A percentile compares a stretch with the other conserved stretches of the same genome.
These are phyloP conservation scores for Miniopterus natalensis DNA, from an alignment of 2,113 vertebrate species.

Conservation along the genomic window DNA sequence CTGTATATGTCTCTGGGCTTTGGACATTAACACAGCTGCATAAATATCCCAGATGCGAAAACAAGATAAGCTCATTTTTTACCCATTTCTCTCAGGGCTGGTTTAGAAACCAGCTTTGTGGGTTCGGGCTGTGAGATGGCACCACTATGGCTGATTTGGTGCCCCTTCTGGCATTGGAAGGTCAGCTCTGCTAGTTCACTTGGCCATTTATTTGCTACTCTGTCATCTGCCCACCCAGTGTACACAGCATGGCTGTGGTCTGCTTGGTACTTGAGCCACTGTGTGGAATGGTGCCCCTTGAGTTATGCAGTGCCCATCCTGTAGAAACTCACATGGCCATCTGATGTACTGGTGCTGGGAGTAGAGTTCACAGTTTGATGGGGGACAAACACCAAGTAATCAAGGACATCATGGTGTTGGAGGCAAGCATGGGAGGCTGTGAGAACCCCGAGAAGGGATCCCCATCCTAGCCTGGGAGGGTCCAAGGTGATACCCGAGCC, in stretches of 20 bases:
- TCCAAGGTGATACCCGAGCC: background rate
- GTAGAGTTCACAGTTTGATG: background rate
- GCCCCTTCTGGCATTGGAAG: background rate
- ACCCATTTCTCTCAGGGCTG: background rate
- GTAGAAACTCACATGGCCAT: background rate
- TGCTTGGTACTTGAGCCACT: background rate
- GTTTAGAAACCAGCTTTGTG: background rate
- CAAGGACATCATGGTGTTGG: background rate
- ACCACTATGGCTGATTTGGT: accelerated
- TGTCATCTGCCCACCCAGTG: background rate
- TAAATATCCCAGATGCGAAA: background rate
- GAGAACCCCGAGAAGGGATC: background rate
- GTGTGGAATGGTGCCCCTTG: background rate
- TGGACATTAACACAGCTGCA: background rate
- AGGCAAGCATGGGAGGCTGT: too few species aligned
- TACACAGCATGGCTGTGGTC: background rate
- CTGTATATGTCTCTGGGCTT: background rate
- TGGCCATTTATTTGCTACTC: background rate
- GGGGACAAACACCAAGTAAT: background rate
- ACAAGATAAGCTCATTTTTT: background rate
- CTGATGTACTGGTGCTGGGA: background rate
- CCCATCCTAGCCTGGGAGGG: background rate
- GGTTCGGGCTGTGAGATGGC: accelerated
- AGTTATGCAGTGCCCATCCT: background rate
- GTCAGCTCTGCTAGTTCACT: background rate